Evolutionary conservation across 1,140 invertebrate species (phyloP).

Genomic region (Physella acuta): DNA sequence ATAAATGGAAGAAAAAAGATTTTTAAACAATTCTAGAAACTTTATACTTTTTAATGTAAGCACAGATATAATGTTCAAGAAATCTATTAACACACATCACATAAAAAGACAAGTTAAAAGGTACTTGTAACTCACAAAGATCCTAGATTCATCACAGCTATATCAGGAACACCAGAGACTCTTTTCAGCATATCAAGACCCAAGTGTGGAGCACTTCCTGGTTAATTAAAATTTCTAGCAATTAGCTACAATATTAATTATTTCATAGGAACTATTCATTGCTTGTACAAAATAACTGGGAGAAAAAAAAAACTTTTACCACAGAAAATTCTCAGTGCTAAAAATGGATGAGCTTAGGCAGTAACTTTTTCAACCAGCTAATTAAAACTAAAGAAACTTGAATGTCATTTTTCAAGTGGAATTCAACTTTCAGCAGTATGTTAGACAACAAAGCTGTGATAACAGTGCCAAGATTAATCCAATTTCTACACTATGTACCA

Average conservation of each 20-base stretch:
- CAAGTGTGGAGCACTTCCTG: constrained; percentile 17
- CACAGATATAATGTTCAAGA: not conserved
- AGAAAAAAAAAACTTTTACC: not conserved
- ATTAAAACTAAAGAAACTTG: not conserved
- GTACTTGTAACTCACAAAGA: constrained; percentile 1
- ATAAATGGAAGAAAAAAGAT: not conserved
- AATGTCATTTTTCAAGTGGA: not conserved
- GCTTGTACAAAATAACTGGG: not conserved
- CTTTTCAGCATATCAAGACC: constrained; percentile 7
- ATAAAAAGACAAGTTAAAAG: not conserved
- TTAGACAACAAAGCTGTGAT: too few relatives aligned
- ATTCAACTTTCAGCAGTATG: too few relatives aligned
- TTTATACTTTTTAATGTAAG: not conserved
- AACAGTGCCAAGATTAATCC: too few relatives aligned
- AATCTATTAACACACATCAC: not conserved
- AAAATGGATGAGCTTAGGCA: not conserved
- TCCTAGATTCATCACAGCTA: constrained; percentile 6
- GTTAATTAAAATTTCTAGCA: too few relatives aligned
- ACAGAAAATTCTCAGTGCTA: not conserved
- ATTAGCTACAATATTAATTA: not conserved
- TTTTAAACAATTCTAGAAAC: not conserved
- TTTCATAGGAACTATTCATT: not conserved
- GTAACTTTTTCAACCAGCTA: not conserved
- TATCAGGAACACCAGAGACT: not conserved
- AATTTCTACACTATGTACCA: too few relatives aligned